Evolutionary conservation across 37 sponge, comb jelly and placozoan genomes (phyloP).

Genomic region (Petrosia ficiformis): DNA sequence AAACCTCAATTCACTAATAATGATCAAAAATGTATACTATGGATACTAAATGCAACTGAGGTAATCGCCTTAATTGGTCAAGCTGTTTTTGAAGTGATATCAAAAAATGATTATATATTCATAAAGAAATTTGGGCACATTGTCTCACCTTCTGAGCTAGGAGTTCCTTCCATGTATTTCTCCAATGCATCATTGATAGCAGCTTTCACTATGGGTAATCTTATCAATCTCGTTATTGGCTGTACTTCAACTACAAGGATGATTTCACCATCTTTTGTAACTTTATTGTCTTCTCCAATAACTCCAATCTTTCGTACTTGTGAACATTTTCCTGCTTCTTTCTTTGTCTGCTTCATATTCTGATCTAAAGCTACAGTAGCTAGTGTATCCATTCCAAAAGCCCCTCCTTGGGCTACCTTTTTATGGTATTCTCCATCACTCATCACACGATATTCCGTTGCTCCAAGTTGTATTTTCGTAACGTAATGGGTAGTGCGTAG

Average conservation of each 20-base stretch:
- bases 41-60: too few relatives aligned
- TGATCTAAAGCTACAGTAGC: background rate
- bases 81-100: too few relatives aligned
- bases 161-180: constrained; percentile 11
- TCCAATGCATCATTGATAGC: background rate
- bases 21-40: too few relatives aligned
- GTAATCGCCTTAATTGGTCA: too few relatives aligned
- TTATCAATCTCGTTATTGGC: constrained; percentile 13
- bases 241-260: constrained; percentile 10
- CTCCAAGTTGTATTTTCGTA: constrained; percentile 16
- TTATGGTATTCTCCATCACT: constrained; percentile 20
- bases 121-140: too few relatives aligned
- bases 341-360: background rate
- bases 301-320: constrained; percentile 16
- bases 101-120: too few relatives aligned
- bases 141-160: constrained; percentile 11
- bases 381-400: constrained; percentile 30
- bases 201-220: background rate
- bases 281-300: constrained; percentile 11
- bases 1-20: too few relatives aligned
- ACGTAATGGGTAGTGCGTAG: constrained; percentile 33
- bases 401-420: background rate
- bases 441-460: constrained; percentile 38
- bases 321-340: background rate
- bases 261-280: constrained; percentile 17